A percentile compares a stretch with the other conserved stretches of the same genome.
Conservation (phyloP, 1,140 invertebrate species). For the Stegodyphus dumicola region DNA sequence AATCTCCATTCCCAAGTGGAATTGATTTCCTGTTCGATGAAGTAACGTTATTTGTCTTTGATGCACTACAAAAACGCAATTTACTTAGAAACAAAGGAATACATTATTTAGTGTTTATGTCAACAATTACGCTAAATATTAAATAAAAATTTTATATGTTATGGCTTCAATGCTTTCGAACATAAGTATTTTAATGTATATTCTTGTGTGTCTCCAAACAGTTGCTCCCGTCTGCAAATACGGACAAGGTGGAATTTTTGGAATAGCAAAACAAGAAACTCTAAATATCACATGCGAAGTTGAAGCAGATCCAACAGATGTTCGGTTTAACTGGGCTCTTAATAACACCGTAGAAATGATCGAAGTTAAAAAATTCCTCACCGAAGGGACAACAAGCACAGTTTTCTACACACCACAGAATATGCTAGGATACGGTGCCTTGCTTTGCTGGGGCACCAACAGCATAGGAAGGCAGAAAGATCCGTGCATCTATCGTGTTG, state of each 20-base stretch:
- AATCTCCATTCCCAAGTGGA: no score
- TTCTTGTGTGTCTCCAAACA: slow-evolving; percentile 66
- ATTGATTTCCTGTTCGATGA: no score
- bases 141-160: no score
- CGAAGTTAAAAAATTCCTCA: slow-evolving; percentile 69
- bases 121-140: no score
- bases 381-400: slow-evolving; percentile 53
- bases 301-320: slow-evolving; percentile 83
- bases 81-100: no score
- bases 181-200: no score
- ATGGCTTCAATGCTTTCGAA: no score
- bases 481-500: slow-evolving; percentile 62
- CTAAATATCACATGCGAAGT: slow-evolving; percentile 89
- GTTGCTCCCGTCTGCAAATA: slow-evolving; percentile 86
- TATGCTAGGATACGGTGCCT: slow-evolving; percentile 62
- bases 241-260: slow-evolving; percentile 84
- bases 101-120: no score
- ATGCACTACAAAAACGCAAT: no score
- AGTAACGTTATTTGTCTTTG: no score
- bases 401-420: slow-evolving; percentile 61
- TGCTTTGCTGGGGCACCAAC: slow-evolving; percentile 63
- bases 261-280: slow-evolving; percentile 87
- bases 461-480: slow-evolving; percentile 61
- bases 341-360: slow-evolving; percentile 91
- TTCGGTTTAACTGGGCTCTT: slow-evolving; percentile 89